Percentiles rank a stretch among this genome's conserved stretches.
Evolutionary conservation across 2,797 vertebrate species (phyloP).

Genomic region (Silurus aristotelis): DNA sequence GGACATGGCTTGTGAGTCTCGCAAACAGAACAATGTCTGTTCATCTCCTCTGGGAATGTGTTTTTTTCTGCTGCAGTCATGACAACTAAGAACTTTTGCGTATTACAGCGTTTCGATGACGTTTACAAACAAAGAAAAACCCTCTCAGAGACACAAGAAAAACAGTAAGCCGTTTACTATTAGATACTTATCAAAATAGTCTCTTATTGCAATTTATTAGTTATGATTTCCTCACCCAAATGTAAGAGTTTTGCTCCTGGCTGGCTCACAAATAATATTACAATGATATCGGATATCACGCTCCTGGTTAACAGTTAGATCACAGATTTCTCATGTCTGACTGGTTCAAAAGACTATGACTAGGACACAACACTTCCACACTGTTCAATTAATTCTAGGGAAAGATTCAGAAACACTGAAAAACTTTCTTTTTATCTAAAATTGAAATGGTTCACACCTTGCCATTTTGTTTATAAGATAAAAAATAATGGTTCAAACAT

Average conservation of each 20-base stretch:
- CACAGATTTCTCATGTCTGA: background rate
- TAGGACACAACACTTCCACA: background rate
- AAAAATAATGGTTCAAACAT: background rate
- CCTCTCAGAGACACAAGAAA: background rate
- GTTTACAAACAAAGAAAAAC: background rate
- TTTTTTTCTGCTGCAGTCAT: background rate
- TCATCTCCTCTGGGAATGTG: constrained; percentile 5
- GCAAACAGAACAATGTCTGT: constrained; percentile 14
- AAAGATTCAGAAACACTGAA: background rate
- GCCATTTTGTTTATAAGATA: background rate
- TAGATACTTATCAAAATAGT: background rate
- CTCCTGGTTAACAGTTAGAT: background rate
- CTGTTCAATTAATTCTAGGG: background rate
- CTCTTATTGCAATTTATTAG: background rate
- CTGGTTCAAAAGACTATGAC: background rate
- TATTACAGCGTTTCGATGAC: background rate
- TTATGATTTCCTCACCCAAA: background rate
- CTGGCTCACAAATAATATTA: background rate
- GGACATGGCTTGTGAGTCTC: constrained; percentile 24
- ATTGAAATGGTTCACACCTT: background rate
- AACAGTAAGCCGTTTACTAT: background rate
- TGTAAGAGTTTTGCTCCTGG: background rate
- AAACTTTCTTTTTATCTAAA: background rate
- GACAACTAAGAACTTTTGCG: constrained; percentile 1
- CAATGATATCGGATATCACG: background rate